Evolutionary conservation across 2,888 invertebrate species (phyloP).

Genomic region (Leptinotarsa rubiginosa): DNA sequence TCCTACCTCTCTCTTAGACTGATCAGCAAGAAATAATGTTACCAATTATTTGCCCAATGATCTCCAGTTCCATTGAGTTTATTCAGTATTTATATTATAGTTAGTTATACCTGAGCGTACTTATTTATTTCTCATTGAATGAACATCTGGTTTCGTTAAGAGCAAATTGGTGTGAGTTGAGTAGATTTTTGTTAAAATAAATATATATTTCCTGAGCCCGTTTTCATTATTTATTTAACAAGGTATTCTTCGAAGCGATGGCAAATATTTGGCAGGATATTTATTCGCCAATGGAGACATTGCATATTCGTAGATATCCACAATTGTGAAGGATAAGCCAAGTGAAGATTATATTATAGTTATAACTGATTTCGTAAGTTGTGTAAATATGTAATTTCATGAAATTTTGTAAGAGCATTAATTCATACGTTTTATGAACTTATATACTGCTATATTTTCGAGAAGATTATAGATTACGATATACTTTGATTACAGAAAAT

Average conservation of each 20-base stretch:
- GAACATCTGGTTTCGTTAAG: slow-evolving; percentile 3
- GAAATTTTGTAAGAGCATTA: too few species aligned
- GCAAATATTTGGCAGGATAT: slow-evolving; percentile 6
- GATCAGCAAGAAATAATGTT: slow-evolving; percentile 28
- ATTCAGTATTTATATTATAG: neutral
- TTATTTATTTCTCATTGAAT: slow-evolving; percentile 5
- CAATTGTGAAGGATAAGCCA: neutral
- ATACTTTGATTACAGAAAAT: too few species aligned
- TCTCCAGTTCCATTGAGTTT: slow-evolving; percentile 5
- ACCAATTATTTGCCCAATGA: slow-evolving; percentile 3
- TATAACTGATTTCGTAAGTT: neutral
- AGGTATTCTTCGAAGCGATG: neutral
- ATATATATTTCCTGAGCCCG: slow-evolving; percentile 43
- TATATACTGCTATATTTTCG: too few species aligned
- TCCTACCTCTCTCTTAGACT: slow-evolving; percentile 47
- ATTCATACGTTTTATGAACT: too few species aligned
- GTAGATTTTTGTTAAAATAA: slow-evolving; percentile 39
- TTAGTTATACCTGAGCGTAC: neutral
- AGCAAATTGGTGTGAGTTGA: slow-evolving; percentile 8
- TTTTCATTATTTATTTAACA: slow-evolving; percentile 33
- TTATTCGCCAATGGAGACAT: neutral
- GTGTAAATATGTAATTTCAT: too few species aligned
- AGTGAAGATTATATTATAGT: neutral
- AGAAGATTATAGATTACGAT: too few species aligned
- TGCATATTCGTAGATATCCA: neutral